Base-by-base conservation (phyloP, 2,113 vertebrate genomes). In the Microtus oregoni region DNA sequence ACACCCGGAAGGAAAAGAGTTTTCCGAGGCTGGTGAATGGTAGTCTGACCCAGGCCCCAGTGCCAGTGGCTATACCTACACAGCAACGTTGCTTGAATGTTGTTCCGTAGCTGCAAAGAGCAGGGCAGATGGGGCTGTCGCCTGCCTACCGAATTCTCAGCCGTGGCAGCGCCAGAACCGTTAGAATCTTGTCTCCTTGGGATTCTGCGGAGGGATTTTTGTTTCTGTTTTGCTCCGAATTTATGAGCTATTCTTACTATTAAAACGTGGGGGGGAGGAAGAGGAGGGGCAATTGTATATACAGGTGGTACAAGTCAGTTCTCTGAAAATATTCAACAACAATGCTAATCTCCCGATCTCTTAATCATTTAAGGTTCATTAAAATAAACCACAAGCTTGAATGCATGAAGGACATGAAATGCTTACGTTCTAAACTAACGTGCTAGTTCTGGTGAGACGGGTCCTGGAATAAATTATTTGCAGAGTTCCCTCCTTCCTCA, bases 331-430 rank as follows among this genome's bases (percentile, higher is more conserved):
- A 75, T 83, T 70, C n/a, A 73, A 32, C 89, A 72, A 92, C 24
- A 68, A 92, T 92, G 68, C 68, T 83, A 77, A 89, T 89, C 65
- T 76, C 4, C 86, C 41, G 3, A 47, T 86, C 26, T 94, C 90
- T n/a, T 13, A 96, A 30, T 26, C 38, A 19, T 90, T 91, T 52
- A 90, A 83, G 72, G 8, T 38, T 92, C 44, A 86, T 10, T 86
- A 86, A 81, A 61, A 72, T 35, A n/a, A 93, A 95, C 91, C 92
- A n/a, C 93, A 95, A 96, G 24, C 35, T 26, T 95, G 12, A 58
- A 24, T 61, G 5, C 1, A 58, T 58, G 65, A 85, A 96, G 22
- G 89, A 79, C 44, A 88, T 52, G 47, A 82, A 72, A 77, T 44
- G 35, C 38, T 47, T 77, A n/a, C 11, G 19, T 58, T 58, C 22